These are phyloP conservation scores for Nomada goodeniana DNA, from an alignment of 2,888 invertebrate genomes.

Conservation along the genomic window DNA sequence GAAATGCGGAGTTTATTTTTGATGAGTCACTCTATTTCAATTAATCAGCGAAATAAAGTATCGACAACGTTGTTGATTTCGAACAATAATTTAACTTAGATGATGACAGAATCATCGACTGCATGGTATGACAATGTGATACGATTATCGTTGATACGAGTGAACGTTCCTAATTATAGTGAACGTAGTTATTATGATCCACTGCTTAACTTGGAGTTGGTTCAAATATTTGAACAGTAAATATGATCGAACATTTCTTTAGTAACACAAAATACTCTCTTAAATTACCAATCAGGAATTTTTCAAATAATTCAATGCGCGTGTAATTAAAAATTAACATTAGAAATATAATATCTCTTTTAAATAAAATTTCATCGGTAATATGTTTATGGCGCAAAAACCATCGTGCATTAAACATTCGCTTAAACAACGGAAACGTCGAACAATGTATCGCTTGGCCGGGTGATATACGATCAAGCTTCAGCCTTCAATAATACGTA, in stretches of 20 bases:
- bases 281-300: too few relatives aligned
- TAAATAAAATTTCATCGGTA: background rate
- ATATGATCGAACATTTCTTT: too few relatives aligned
- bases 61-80: background rate
- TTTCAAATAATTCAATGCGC: too few relatives aligned
- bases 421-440: constrained; percentile 17
- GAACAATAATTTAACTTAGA: background rate
- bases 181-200: too few relatives aligned
- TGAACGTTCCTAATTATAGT: too few relatives aligned
- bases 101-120: too few relatives aligned
- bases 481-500: constrained; percentile 33
- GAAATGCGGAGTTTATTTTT: background rate
- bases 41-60: background rate
- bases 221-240: too few relatives aligned
- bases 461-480: constrained; percentile 13
- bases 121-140: too few relatives aligned
- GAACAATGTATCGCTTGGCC: constrained; percentile 10
- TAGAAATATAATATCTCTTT: too few relatives aligned
- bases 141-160: background rate
- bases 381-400: background rate
- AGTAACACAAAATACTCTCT: too few relatives aligned
- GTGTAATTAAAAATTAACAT: too few relatives aligned
- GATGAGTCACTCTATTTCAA: background rate
- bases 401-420: constrained; percentile 9
- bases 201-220: too few relatives aligned